Percentiles rank a stretch among this genome's conserved stretches.
Evolutionary conservation across 2,888 invertebrate species (phyloP).

Genomic region (Synanthedon myopaeformis): DNA sequence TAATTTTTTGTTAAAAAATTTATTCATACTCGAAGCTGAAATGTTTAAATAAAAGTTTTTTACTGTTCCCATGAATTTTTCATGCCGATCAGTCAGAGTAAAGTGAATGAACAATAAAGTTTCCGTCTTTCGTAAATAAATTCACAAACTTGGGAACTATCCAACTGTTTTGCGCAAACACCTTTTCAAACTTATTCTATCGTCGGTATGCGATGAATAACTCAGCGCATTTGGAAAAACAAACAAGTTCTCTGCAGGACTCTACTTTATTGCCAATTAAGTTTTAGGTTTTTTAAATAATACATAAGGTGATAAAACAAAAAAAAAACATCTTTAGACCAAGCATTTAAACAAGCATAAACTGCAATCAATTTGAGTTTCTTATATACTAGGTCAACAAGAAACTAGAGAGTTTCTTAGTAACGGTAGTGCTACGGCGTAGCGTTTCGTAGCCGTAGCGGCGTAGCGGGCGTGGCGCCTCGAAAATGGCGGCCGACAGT

Average conservation of each 20-base stretch:
- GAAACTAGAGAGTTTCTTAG: slow-evolving; percentile 10
- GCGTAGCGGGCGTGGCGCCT: slow-evolving; percentile 59
- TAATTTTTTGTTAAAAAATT: too few species aligned
- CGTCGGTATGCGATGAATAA: background rate
- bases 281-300: background rate
- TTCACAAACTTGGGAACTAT: slow-evolving; percentile 15
- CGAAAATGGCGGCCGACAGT: slow-evolving; percentile 67
- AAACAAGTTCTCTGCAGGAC: background rate
- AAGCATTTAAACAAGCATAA: too few species aligned
- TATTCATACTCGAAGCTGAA: too few species aligned
- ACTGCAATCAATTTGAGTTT: background rate
- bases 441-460: slow-evolving; percentile 26
- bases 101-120: slow-evolving; percentile 4
- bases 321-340: too few species aligned
- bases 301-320: too few species aligned
- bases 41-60: too few species aligned
- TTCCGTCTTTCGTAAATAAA: slow-evolving; percentile 9
- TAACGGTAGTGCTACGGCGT: slow-evolving; percentile 28
- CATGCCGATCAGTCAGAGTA: slow-evolving; percentile 1
- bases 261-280: background rate
- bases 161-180: slow-evolving; percentile 12
- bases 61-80: background rate
- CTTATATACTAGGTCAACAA: slow-evolving; percentile 15
- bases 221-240: background rate
- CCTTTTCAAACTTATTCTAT: slow-evolving; percentile 7